Percentiles rank a stretch among this genome's conserved stretches.
phyloP scores from a whole-genome alignment of 2,888 invertebrate genomes.

The Exocentrus adspersus region DNA sequence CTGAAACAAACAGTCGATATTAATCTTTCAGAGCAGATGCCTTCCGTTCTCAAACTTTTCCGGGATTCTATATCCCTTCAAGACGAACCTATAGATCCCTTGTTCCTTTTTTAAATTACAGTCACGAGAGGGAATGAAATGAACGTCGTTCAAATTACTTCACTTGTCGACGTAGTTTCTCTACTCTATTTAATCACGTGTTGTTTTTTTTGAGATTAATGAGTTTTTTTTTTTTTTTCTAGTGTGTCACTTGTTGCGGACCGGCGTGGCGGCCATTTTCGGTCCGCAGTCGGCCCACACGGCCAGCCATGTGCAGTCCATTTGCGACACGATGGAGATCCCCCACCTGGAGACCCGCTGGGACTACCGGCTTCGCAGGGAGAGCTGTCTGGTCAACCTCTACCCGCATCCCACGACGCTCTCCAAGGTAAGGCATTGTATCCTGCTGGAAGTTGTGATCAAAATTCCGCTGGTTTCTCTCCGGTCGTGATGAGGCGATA shows the following conservation, averaged over 20 bases:
- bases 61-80: not conserved
- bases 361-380: slow-evolving; percentile 87
- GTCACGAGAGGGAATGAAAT: too few species aligned
- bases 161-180: too few species aligned
- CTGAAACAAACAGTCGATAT: not conserved
- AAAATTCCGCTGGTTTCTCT: too few species aligned
- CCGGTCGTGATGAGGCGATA: slow-evolving; percentile 3
- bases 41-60: not conserved
- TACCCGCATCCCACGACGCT: slow-evolving; percentile 92
- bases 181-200: too few species aligned
- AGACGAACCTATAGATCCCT: not conserved
- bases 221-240: too few species aligned
- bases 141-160: too few species aligned
- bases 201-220: too few species aligned
- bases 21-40: not conserved
- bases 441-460: too few species aligned
- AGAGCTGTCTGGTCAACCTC: slow-evolving; percentile 92
- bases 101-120: too few species aligned
- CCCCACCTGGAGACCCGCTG: slow-evolving; percentile 95
- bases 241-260: slow-evolving; percentile 89
- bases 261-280: slow-evolving; percentile 93
- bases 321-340: slow-evolving; percentile 95
- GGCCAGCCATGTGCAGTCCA: slow-evolving; percentile 93
- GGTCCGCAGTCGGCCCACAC: slow-evolving; percentile 92
- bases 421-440: slow-evolving; percentile 82